Evolutionary conservation across 2,797 vertebrate species (phyloP).

Genomic region (Siniperca scherzeri): DNA sequence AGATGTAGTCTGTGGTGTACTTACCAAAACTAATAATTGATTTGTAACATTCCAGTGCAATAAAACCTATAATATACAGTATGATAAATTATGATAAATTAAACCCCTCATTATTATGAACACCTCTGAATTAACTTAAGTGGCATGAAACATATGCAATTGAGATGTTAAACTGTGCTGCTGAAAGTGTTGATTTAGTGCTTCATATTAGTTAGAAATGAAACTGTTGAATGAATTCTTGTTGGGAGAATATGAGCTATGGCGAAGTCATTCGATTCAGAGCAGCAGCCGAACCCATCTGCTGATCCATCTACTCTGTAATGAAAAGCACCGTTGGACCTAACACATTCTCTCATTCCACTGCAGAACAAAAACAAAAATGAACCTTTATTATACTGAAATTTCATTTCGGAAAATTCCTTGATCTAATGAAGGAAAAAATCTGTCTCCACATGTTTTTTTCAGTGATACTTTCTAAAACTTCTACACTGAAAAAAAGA

Average conservation of each 20-base stretch:
- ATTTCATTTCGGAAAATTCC: conserved; percentile 63
- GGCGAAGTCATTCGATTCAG: conserved; percentile 64
- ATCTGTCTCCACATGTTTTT: background rate
- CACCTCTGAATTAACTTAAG: conserved; percentile 19
- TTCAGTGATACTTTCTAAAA: background rate
- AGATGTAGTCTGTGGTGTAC: background rate
- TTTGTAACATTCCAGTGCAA: background rate
- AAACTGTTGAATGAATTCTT: conserved; percentile 59
- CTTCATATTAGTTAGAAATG: conserved; percentile 53
- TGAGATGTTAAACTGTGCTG: conserved; percentile 35
- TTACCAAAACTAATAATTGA: background rate
- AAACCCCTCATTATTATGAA: conserved; percentile 21
- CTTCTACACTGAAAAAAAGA: background rate
- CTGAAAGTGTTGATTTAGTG: conserved; percentile 41
- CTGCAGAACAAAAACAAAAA: conserved; percentile 63
- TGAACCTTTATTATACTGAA: conserved; percentile 68
- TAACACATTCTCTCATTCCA: conserved; percentile 46
- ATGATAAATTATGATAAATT: background rate
- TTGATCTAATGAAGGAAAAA: conserved; percentile 45
- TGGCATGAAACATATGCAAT: conserved; percentile 31
- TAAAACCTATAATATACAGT: conserved; percentile 5
- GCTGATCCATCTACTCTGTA: conserved; percentile 68
- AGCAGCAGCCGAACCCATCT: conserved; percentile 61
- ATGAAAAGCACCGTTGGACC: conserved; percentile 63
- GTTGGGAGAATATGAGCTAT: conserved; percentile 65